A percentile compares a stretch with the other conserved stretches of the same genome.
Evolutionary conservation across 2,113 vertebrate genomes (phyloP).

Genomic region (Zosterops japonicus): DNA sequence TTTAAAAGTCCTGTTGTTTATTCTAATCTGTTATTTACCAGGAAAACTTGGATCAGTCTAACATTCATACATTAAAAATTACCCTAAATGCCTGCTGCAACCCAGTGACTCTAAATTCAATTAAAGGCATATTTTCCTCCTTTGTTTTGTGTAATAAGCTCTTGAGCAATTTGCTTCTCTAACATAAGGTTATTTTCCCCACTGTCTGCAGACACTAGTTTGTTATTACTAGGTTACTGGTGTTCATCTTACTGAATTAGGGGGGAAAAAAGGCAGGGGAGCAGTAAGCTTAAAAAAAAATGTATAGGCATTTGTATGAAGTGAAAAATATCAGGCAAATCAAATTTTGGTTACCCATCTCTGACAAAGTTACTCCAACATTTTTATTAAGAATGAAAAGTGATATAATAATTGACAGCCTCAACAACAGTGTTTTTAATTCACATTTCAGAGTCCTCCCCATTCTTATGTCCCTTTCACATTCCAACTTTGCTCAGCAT

Average conservation of each 20-base stretch:
- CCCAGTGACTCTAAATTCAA: constrained; percentile 14
- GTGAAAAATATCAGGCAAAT: not conserved
- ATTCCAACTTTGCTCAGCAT: not conserved
- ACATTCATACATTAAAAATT: constrained; percentile 47
- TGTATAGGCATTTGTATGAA: not conserved
- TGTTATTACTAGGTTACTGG: not conserved
- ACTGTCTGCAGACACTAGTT: not conserved
- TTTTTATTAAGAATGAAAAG: not conserved
- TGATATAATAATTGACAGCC: not conserved
- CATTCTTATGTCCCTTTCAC: not conserved
- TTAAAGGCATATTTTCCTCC: constrained; percentile 33
- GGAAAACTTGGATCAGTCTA: constrained; percentile 7
- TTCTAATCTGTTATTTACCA: constrained; percentile 30
- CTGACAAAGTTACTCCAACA: not conserved
- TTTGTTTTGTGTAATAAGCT: constrained; percentile 22
- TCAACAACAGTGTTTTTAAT: not conserved
- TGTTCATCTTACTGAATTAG: not conserved
- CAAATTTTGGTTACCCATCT: not conserved
- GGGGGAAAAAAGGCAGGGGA: not conserved
- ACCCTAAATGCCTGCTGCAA: constrained; percentile 28
- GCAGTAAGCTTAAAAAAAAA: not conserved
- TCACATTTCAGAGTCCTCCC: not conserved
- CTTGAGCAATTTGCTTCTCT: constrained; percentile 39
- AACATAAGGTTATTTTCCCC: constrained; percentile 15
- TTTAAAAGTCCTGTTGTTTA: constrained; percentile 13